A percentile compares a stretch with the other conserved stretches of the same genome.
Evolutionary conservation across 2,113 vertebrate genomes (phyloP).

Genomic region (Callaeas wilsoni): DNA sequence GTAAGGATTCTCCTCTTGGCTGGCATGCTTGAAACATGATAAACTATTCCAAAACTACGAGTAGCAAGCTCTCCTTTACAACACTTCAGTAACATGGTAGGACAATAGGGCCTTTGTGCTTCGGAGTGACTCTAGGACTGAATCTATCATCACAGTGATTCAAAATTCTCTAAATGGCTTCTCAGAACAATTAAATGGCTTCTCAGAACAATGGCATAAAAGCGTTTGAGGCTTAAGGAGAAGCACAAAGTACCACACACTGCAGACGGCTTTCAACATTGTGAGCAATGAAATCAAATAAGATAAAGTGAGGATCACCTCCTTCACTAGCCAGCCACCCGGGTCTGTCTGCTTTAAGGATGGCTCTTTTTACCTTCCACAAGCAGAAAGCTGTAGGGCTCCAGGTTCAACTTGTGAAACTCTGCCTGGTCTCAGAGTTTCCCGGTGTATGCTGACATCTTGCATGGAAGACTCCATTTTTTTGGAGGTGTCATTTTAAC

Average conservation of each 20-base stretch:
- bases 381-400: background rate
- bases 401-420: background rate
- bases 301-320: slow-evolving; percentile 30
- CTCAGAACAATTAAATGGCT: slow-evolving; percentile 37
- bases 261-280: slow-evolving; percentile 6
- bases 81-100: background rate
- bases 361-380: background rate
- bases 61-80: background rate
- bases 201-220: slow-evolving; percentile 43
- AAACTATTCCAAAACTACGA: background rate
- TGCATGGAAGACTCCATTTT: background rate
- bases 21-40: background rate
- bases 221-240: slow-evolving; percentile 23
- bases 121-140: background rate
- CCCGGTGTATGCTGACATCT: background rate
- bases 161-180: slow-evolving; percentile 19
- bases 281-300: background rate
- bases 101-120: slow-evolving; percentile 26
- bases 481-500: background rate
- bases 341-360: background rate
- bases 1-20: background rate
- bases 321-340: background rate
- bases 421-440: background rate
- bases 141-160: background rate
- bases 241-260: slow-evolving; percentile 6